phyloP scores from a whole-genome alignment of 2,888 invertebrate species.

The Apotomis betuletana region DNA sequence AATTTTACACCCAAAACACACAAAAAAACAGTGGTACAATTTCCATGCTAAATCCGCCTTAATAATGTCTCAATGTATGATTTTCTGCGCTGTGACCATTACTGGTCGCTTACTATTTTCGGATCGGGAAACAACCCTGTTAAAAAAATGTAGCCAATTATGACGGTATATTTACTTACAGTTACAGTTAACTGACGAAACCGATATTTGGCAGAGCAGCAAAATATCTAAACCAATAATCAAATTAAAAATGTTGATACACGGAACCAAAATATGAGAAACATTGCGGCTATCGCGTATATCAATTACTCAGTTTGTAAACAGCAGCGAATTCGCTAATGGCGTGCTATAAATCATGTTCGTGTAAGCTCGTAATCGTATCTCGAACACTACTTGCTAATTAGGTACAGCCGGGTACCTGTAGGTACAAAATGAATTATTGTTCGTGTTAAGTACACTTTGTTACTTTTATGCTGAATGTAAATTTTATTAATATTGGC shows the following conservation, averaged over 20 bases:
- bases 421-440: conserved; percentile 16
- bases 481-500: conserved; percentile 14
- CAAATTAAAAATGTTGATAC: not conserved
- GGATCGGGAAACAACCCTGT: too few species aligned
- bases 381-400: conserved; percentile 36
- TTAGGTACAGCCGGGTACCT: conserved; percentile 20
- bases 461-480: not conserved
- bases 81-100: too few species aligned
- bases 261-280: conserved; percentile 5
- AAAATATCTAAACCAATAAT: not conserved
- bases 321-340: conserved; percentile 32
- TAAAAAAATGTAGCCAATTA: too few species aligned
- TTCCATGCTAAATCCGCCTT: too few species aligned
- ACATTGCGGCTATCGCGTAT: conserved; percentile 25
- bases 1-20: too few species aligned
- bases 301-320: conserved; percentile 36
- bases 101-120: too few species aligned
- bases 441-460: conserved; percentile 17
- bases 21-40: too few species aligned
- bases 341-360: conserved; percentile 40
- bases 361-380: conserved; percentile 31
- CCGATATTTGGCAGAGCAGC: not conserved
- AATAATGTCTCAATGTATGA: too few species aligned
- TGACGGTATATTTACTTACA: too few species aligned
- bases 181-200: too few species aligned